Evolutionary conservation across 2,888 invertebrate genomes (phyloP).

Genomic region (Mythimna ferrago): DNA sequence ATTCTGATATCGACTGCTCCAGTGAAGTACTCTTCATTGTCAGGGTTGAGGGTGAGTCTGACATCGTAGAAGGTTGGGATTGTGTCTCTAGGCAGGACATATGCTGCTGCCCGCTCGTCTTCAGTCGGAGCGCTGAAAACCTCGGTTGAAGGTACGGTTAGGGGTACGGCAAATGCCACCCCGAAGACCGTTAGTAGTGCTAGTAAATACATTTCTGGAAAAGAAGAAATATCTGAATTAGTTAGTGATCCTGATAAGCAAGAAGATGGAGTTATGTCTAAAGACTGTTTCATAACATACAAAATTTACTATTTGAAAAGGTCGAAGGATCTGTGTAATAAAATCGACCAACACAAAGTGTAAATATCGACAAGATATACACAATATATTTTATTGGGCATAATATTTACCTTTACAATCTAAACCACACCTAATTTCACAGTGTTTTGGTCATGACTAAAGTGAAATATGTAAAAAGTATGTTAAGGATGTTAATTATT

Average conservation of each 20-base stretch:
- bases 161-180: constrained; percentile 70
- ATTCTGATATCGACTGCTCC: constrained; percentile 86
- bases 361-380: too few species aligned
- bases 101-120: constrained; percentile 71
- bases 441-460: neutral
- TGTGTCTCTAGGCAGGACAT: constrained; percentile 89
- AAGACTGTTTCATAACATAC: too few species aligned
- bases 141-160: constrained; percentile 62
- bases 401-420: too few species aligned
- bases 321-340: too few species aligned
- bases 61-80: constrained; percentile 90
- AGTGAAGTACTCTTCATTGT: constrained; percentile 78
- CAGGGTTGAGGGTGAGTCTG: constrained; percentile 85
- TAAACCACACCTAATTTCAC: neutral
- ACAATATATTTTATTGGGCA: too few species aligned
- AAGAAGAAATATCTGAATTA: constrained; percentile 12
- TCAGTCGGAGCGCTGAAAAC: constrained; percentile 41
- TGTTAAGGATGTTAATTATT: neutral
- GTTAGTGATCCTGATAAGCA: neutral
- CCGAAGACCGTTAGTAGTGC: constrained; percentile 77
- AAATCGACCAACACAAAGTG: too few species aligned
- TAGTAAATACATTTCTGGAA: constrained; percentile 85
- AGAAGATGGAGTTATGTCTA: neutral
- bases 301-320: too few species aligned
- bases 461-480: neutral